These are phyloP conservation scores for Lophius piscatorius DNA, from an alignment of 2,113 vertebrate species.

Conservation along the genomic window DNA sequence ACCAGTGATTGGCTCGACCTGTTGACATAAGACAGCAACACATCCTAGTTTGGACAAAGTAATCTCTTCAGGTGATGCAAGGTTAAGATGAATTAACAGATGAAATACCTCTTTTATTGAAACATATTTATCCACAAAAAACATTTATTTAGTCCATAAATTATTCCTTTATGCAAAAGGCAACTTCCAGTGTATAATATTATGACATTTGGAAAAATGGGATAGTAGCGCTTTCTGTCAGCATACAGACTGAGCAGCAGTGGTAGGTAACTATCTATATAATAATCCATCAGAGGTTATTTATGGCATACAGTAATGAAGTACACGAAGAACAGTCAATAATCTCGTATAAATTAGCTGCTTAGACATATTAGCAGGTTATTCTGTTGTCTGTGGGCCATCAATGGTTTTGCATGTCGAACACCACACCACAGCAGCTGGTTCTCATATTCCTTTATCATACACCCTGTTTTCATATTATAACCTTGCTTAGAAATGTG, in stretches of 20 bases:
- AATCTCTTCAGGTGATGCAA: neutral
- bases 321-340: no score
- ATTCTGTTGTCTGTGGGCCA: no score
- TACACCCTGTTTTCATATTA: neutral
- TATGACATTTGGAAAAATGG: no score
- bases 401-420: no score
- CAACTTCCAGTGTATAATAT: no score
- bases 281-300: neutral
- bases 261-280: neutral
- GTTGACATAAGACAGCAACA: conserved; percentile 35
- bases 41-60: no score
- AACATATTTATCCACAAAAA: neutral
- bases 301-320: neutral
- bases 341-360: no score
- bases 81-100: neutral
- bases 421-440: no score
- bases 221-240: no score
- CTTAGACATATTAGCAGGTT: no score
- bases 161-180: no score
- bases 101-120: neutral
- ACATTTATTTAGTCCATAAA: neutral
- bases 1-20: conserved; percentile 99
- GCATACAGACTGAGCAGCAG: neutral
- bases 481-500: neutral
- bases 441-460: conserved; percentile 19